Percentiles rank a stretch among this genome's conserved stretches.
Evolutionary conservation across 2,888 invertebrate species (phyloP).

Genomic region (Plagodis dolabraria): DNA sequence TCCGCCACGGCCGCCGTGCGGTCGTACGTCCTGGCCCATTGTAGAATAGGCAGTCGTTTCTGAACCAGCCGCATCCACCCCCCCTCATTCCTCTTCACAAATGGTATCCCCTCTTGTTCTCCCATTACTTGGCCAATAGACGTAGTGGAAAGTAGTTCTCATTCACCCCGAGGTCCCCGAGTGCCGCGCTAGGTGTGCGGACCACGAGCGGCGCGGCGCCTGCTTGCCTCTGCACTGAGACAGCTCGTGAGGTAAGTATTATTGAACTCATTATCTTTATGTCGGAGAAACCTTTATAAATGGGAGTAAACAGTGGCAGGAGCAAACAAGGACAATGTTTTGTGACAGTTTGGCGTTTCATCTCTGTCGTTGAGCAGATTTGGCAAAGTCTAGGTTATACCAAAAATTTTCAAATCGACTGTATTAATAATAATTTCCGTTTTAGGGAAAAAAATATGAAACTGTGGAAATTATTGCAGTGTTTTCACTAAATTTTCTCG

Average conservation of each 20-base stretch:
- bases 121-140: conserved; percentile 12
- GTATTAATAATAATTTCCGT: too few relatives aligned
- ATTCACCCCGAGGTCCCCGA: neutral
- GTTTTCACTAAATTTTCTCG: too few relatives aligned
- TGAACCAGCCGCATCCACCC: conserved; percentile 43
- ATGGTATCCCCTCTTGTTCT: conserved; percentile 50
- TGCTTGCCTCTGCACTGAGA: conserved; percentile 15
- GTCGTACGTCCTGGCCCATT: conserved; percentile 89
- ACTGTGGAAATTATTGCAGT: too few relatives aligned
- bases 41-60: conserved; percentile 79
- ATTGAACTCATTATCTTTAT: conserved; percentile 47
- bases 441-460: too few relatives aligned
- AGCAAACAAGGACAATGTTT: conserved; percentile 4
- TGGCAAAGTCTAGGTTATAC: neutral
- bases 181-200: neutral
- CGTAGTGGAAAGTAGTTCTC: neutral
- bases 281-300: conserved; percentile 22
- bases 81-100: conserved; percentile 27
- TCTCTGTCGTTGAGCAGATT: neutral
- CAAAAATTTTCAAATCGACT: too few relatives aligned
- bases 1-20: conserved; percentile 90
- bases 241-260: conserved; percentile 13
- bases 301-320: conserved; percentile 23
- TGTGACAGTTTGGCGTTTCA: neutral
- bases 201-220: conserved; percentile 26